Evolutionary conservation across 2,888 invertebrate species (phyloP).

Genomic region (Julus scanicus): DNA sequence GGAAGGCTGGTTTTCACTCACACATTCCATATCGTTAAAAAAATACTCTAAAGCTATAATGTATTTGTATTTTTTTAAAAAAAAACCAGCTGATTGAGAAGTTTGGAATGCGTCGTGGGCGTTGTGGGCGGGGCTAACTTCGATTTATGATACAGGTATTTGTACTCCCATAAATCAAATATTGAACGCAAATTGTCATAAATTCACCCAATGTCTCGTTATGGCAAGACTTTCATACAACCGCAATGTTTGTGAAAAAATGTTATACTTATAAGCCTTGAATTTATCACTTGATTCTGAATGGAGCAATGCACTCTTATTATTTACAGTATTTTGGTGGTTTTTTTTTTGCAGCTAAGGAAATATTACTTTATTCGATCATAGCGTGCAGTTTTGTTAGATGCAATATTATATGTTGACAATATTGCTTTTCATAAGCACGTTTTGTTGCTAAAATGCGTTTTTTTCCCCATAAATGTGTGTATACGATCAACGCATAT

Average conservation of each 20-base stretch:
- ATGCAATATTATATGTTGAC: neutral
- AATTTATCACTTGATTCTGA: neutral
- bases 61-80: too few species aligned
- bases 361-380: neutral
- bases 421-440: neutral
- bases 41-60: too few species aligned
- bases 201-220: neutral
- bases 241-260: neutral
- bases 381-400: neutral
- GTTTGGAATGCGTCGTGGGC: neutral
- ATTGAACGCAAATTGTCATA: constrained; percentile 8
- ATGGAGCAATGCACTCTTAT: constrained; percentile 8
- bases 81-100: too few species aligned
- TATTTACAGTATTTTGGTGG: neutral
- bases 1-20: too few species aligned
- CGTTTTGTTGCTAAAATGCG: neutral
- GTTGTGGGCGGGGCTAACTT: neutral
- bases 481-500: too few species aligned
- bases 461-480: neutral
- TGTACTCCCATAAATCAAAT: constrained; percentile 25
- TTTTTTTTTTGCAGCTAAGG: neutral
- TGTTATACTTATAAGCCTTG: neutral
- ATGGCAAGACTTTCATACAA: neutral
- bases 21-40: too few species aligned
- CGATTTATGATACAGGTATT: constrained; percentile 16